A percentile compares a stretch with the other conserved stretches of the same genome.
phyloP scores from a whole-genome alignment of 1,140 invertebrate genomes.

The Plodia interpunctella region DNA sequence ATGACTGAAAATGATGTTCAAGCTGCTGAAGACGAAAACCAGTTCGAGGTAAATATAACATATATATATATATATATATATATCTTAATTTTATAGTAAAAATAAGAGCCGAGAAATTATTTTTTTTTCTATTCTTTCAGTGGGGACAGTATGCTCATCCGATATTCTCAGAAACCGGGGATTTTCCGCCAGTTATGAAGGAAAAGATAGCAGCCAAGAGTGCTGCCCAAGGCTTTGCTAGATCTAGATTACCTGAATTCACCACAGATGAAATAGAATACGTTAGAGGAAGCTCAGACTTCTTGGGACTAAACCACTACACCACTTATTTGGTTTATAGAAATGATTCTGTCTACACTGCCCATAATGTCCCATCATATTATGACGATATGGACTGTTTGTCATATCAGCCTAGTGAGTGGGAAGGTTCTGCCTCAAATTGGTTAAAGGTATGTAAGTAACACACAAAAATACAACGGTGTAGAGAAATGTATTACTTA shows the following conservation, averaged over 20 bases:
- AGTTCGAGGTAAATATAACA: constrained; percentile 5
- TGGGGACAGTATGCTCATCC: constrained; percentile 11
- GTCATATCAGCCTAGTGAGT: not conserved
- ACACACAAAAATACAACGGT: not conserved
- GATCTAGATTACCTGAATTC: constrained; percentile 8
- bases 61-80: too few relatives aligned
- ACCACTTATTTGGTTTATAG: not conserved
- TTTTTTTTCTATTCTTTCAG: not conserved
- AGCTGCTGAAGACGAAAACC: constrained; percentile 5
- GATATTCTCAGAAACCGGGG: not conserved
- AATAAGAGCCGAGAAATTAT: too few relatives aligned
- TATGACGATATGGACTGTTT: not conserved
- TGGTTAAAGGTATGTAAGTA: constrained; percentile 2
- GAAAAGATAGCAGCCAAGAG: constrained; percentile 7
- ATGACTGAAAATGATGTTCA: not conserved
- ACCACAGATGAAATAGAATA: not conserved
- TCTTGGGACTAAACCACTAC: constrained; percentile 9
- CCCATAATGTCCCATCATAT: not conserved
- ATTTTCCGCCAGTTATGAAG: constrained; percentile 3
- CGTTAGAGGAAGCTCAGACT: constrained; percentile 1
- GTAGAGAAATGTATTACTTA: too few relatives aligned
- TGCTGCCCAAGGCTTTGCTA: not conserved
- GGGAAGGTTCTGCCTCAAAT: not conserved
- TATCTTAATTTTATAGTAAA: too few relatives aligned
- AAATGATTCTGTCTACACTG: not conserved